Evolutionary conservation across 2,797 vertebrate genomes (phyloP).

Genomic region (Enteromius fasciolatus): DNA sequence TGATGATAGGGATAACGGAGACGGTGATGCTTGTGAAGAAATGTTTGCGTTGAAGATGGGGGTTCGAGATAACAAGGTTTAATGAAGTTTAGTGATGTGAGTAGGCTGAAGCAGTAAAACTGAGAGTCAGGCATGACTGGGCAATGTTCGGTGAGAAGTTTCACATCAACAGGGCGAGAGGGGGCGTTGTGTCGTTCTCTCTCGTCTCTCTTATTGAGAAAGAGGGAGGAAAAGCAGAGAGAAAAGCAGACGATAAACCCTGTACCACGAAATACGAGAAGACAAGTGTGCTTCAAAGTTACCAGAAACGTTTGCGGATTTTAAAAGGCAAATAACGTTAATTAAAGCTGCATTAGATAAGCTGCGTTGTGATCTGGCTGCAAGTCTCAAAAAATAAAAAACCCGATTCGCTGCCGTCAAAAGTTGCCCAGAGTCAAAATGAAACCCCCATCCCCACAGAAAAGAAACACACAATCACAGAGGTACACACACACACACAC

Average conservation of each 20-base stretch:
- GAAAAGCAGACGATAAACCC: conserved; percentile 5
- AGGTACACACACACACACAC: conserved; percentile 22
- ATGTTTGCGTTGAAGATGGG: conserved; percentile 38
- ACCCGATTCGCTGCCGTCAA: conserved; percentile 62
- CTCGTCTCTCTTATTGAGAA: conserved; percentile 32
- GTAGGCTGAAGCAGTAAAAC: conserved; percentile 74
- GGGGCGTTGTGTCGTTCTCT: conserved; percentile 52
- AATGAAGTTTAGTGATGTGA: conserved; percentile 64
- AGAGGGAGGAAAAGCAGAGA: not conserved
- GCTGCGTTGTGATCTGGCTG: conserved; percentile 37
- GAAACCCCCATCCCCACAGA: conserved; percentile 61
- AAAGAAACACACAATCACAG: conserved; percentile 47
- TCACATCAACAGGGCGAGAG: conserved; percentile 63
- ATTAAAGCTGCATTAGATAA: conserved; percentile 33
- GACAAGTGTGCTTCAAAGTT: not conserved
- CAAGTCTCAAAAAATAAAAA: conserved; percentile 28
- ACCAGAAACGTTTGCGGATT: not conserved
- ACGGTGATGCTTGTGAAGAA: conserved; percentile 12
- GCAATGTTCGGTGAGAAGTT: conserved; percentile 69
- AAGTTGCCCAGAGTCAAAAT: conserved; percentile 60
- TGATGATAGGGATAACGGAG: conserved; percentile 5
- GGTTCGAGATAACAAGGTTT: conserved; percentile 53
- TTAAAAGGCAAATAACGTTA: not conserved
- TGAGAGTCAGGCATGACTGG: conserved; percentile 81
- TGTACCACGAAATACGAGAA: not conserved